A percentile compares a stretch with the other conserved stretches of the same genome.
These are phyloP conservation scores for Cercopithecus mona DNA, from an alignment of 2,113 vertebrate species.

Conservation along the genomic window DNA sequence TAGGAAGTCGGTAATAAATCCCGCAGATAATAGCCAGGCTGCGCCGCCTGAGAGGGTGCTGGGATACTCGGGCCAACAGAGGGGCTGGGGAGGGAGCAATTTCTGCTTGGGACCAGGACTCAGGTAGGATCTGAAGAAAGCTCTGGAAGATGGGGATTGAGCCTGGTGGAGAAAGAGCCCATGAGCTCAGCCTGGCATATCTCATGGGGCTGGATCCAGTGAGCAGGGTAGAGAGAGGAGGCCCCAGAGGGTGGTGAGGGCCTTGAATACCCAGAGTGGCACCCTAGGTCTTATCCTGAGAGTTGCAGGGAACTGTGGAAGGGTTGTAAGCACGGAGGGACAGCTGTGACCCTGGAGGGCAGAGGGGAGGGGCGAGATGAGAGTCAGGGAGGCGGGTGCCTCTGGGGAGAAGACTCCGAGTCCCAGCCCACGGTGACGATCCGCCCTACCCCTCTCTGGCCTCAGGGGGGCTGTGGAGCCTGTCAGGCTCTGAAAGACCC, in stretches of 20 bases:
- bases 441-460: too few relatives aligned
- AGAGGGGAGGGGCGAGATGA: fast-evolving
- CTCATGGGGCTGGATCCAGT: neutral
- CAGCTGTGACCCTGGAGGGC: neutral
- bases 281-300: neutral
- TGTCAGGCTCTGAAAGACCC: neutral
- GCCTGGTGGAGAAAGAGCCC: neutral
- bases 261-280: neutral
- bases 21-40: neutral
- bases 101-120: neutral
- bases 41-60: neutral
- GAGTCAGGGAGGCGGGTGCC: neutral
- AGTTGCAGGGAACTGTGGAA: neutral
- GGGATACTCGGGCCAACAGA: neutral
- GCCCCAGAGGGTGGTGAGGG: neutral
- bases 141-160: neutral
- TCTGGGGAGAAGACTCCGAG: neutral
- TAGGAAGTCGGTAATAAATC: conserved; percentile 28
- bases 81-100: neutral
- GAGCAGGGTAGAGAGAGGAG: neutral
- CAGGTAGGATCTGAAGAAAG: neutral
- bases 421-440: neutral
- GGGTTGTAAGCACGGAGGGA: neutral
- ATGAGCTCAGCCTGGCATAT: fast-evolving
- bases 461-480: neutral